A percentile compares a stretch with the other conserved stretches of the same genome.
Conservation (phyloP, 2,797 vertebrate genomes). For the Rhinogobio ventralis region DNA sequence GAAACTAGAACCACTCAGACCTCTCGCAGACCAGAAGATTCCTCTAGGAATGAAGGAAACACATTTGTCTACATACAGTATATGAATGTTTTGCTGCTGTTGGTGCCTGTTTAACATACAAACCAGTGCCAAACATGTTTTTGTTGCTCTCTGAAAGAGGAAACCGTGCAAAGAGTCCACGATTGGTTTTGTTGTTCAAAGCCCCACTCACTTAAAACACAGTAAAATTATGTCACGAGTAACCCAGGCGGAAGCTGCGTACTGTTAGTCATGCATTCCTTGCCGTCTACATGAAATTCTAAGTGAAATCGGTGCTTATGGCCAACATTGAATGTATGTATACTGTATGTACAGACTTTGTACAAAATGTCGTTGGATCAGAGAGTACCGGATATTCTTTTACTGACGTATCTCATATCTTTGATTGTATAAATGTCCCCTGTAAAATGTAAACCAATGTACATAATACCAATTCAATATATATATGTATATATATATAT, state of each 20-base stretch:
- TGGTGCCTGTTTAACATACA: slow-evolving; percentile 21
- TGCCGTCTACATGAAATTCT: slow-evolving; percentile 82
- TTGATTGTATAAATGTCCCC: slow-evolving; percentile 85
- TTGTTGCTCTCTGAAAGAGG: neutral
- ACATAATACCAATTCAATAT: slow-evolving; percentile 85
- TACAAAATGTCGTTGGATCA: slow-evolving; percentile 82
- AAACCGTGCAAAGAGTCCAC: neutral
- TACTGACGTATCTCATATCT: slow-evolving; percentile 72
- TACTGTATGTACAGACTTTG: slow-evolving; percentile 74
- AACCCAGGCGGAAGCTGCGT: neutral
- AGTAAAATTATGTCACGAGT: neutral
- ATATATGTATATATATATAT: slow-evolving; percentile 53
- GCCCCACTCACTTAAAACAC: neutral
- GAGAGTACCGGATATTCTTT: slow-evolving; percentile 82
- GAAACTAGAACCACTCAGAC: slow-evolving; percentile 16
- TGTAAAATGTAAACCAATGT: slow-evolving; percentile 85
- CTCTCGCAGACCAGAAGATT: slow-evolving; percentile 23
- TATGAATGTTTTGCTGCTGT: slow-evolving; percentile 28
- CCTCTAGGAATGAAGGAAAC: slow-evolving; percentile 31
- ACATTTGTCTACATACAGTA: neutral
- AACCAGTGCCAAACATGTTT: slow-evolving; percentile 1
- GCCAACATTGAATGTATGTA: slow-evolving; percentile 98
- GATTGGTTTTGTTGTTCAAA: slow-evolving; percentile 13
- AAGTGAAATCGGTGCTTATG: slow-evolving; percentile 79
- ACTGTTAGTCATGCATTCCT: slow-evolving; percentile 79